These are phyloP conservation scores for Lichenostomus cassidix DNA, from an alignment of 2,113 vertebrate genomes.

Conservation along the genomic window DNA sequence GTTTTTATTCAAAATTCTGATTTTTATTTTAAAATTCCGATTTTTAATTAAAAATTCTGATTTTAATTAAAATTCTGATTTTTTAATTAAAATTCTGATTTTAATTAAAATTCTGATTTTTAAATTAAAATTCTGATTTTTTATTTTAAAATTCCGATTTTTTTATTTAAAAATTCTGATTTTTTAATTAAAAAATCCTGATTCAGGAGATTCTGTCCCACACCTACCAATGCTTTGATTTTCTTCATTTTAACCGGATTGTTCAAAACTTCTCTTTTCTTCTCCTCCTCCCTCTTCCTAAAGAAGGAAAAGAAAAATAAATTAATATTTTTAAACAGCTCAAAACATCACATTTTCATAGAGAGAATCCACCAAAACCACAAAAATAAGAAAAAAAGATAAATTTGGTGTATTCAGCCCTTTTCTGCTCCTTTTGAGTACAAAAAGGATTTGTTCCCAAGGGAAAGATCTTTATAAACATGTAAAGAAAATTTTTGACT, in stretches of 20 bases:
- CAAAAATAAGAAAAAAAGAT: neutral
- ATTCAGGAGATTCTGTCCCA: too few relatives aligned
- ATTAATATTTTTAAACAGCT: neutral
- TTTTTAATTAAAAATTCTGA: too few relatives aligned
- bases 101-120: too few relatives aligned
- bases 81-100: too few relatives aligned
- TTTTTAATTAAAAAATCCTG: neutral
- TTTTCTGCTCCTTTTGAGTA: neutral
- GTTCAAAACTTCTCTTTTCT: slow-evolving; percentile 91
- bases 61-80: too few relatives aligned
- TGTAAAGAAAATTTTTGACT: too few relatives aligned
- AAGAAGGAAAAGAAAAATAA: neutral
- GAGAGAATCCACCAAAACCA: neutral
- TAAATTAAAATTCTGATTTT: too few relatives aligned
- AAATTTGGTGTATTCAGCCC: neutral
- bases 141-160: too few relatives aligned
- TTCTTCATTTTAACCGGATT: slow-evolving; percentile 99
- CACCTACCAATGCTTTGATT: slow-evolving; percentile 90
- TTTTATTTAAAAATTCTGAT: too few relatives aligned
- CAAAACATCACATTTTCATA: neutral
- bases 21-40: neutral
- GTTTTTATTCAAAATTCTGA: too few relatives aligned
- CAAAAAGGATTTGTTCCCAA: too few relatives aligned
- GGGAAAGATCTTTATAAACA: too few relatives aligned
- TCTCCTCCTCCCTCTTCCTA: slow-evolving; percentile 94